Base-by-base conservation (phyloP, 2,113 vertebrate species). In the Xenus cinereus region DNA sequence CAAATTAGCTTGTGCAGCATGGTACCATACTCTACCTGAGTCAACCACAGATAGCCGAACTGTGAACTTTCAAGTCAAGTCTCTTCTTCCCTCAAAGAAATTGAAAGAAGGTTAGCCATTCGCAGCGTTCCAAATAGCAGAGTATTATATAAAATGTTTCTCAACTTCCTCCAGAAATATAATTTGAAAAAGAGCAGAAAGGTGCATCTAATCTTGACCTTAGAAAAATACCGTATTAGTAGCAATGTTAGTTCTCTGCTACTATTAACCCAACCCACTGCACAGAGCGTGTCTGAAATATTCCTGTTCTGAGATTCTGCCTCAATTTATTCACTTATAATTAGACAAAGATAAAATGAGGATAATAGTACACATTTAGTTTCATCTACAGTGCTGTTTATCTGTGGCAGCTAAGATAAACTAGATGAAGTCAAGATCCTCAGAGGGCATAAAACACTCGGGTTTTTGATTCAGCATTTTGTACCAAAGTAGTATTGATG, bases 1-100 rank as follows among this genome's bases (percentile, higher is more conserved):
- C 24, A 57, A 20, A 46, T 20, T 13, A 80, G 6, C 20, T 27
- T 41, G 41, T 67, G 11, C 28, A 41, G 20, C 27, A 32, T 2
- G 5, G n/a, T 23, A 37, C 12, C 21, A 6, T n/a, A 6, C 59
- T 26, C 13, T 54, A 43, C 66, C 46, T 12, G 32, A 15, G 4
- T 50, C 9, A 26, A 8, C 35, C 4, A 51, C 3, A 3, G 3
- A 33, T 0, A 71, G 8, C 20, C 43, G 14, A 82, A 66, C 7
- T 10, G 12, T 3, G 12, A 62, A 22, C 39, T 86, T 64, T 50
- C 14, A 28, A 7, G 9, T 23, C 17, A 62, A 28, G 16, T 50
- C 17, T 43, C 6, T 76, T 37, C 3, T 67, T n/a, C 27, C 15
- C 19, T 56, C 37, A 45, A 67, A 69, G 9, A 43, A 41, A 60